Evolutionary conservation across 2,797 vertebrate genomes (phyloP).

Genomic region (Pseudochromis fuscus): DNA sequence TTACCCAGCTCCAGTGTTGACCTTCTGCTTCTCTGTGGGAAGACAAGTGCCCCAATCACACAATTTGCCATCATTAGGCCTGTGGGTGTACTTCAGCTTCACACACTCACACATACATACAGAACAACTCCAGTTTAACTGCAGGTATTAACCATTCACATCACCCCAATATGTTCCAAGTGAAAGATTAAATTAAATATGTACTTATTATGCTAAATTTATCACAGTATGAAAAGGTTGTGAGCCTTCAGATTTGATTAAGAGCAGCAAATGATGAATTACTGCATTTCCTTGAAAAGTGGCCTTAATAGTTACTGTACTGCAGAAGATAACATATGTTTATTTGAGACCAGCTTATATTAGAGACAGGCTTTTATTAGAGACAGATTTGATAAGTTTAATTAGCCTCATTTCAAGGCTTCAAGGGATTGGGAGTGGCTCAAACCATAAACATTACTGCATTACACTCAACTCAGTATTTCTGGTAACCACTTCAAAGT

Average conservation of each 20-base stretch:
- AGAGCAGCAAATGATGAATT: neutral
- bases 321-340: too few species aligned
- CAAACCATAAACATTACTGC: too few species aligned
- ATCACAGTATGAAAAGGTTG: neutral
- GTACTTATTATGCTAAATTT: conserved; percentile 1
- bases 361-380: too few species aligned
- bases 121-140: conserved; percentile 28
- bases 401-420: too few species aligned
- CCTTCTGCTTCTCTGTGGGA: conserved; percentile 59
- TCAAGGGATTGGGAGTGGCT: too few species aligned
- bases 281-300: too few species aligned
- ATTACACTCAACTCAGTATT: too few species aligned
- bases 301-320: too few species aligned
- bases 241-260: neutral
- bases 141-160: conserved; percentile 32
- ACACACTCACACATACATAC: conserved; percentile 12
- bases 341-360: too few species aligned
- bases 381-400: too few species aligned
- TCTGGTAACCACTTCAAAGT: too few species aligned
- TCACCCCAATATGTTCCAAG: conserved; percentile 15
- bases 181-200: conserved; percentile 11
- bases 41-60: conserved; percentile 22
- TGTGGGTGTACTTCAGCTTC: conserved; percentile 61
- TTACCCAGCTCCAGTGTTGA: conserved; percentile 44
- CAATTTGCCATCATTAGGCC: conserved; percentile 48